Evolutionary conservation across 2,888 invertebrate genomes (phyloP).

Genomic region (Phrixothrix hirtus): DNA sequence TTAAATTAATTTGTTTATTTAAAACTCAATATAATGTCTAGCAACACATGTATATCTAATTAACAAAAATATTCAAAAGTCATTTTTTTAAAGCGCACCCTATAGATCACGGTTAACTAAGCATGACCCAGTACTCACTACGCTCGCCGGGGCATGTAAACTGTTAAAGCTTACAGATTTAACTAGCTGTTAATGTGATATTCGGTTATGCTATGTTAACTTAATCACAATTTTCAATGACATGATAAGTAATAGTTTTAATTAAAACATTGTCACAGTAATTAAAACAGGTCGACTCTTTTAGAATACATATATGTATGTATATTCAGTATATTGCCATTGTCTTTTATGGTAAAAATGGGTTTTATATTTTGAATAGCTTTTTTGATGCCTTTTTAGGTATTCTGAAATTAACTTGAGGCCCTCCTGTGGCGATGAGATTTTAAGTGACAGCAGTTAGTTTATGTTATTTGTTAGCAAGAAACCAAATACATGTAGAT

Average conservation of each 20-base stretch:
- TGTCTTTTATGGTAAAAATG: slow-evolving; percentile 17
- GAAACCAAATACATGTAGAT: no score
- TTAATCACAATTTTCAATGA: slow-evolving; percentile 28
- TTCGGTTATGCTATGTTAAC: slow-evolving; percentile 34
- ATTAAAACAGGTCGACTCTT: not conserved
- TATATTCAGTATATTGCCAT: slow-evolving; percentile 12
- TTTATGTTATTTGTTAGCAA: no score
- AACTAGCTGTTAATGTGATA: slow-evolving; percentile 34
- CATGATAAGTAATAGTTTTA: slow-evolving; percentile 21
- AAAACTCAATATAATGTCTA: slow-evolving; percentile 2
- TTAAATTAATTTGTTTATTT: slow-evolving; percentile 11
- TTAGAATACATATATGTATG: slow-evolving; percentile 1
- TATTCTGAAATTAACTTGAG: no score
- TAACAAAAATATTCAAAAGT: slow-evolving; percentile 7
- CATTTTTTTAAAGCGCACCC: slow-evolving; percentile 17
- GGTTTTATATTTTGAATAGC: slow-evolving; percentile 33
- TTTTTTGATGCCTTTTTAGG: no score
- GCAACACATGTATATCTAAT: not conserved
- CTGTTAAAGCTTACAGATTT: slow-evolving; percentile 32
- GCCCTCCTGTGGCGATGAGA: not conserved
- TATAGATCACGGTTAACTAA: slow-evolving; percentile 35
- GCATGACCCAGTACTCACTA: slow-evolving; percentile 39
- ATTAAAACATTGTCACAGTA: slow-evolving; percentile 12
- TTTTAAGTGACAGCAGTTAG: no score
- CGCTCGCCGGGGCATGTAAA: slow-evolving; percentile 38